Percentiles rank a stretch among this genome's conserved stretches.
Evolutionary conservation across 2,888 invertebrate genomes (phyloP).

Genomic region (Acrocyrtus sp.): DNA sequence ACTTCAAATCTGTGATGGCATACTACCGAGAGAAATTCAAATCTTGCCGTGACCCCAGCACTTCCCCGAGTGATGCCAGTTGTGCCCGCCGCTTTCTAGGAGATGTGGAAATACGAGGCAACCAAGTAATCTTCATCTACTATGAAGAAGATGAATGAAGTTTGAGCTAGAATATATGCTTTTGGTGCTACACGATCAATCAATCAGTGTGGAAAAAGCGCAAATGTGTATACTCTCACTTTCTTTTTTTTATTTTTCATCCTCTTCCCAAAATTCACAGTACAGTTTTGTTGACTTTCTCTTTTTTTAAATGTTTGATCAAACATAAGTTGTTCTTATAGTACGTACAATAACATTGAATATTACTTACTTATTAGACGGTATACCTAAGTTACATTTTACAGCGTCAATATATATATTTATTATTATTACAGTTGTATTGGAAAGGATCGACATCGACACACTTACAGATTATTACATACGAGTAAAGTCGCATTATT

Average conservation of each 20-base stretch:
- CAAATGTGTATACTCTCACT: not conserved
- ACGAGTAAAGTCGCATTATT: too few relatives aligned
- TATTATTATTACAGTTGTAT: too few relatives aligned
- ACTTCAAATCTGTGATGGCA: constrained; percentile 41
- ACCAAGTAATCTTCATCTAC: constrained; percentile 42
- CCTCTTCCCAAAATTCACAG: not conserved
- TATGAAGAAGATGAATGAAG: constrained; percentile 43
- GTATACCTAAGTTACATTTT: too few relatives aligned
- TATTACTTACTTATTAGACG: too few relatives aligned
- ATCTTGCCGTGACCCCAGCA: constrained; percentile 22
- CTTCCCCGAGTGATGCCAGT: not conserved
- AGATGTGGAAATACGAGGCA: constrained; percentile 39
- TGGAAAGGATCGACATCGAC: too few relatives aligned
- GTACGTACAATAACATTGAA: not conserved
- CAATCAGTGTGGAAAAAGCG: not conserved
- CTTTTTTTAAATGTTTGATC: constrained; percentile 1
- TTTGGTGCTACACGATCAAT: not conserved
- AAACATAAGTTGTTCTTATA: not conserved
- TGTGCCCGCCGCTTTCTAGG: constrained; percentile 31
- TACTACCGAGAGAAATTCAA: constrained; percentile 40
- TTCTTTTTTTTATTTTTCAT: not conserved
- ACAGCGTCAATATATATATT: too few relatives aligned
- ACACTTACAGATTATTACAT: too few relatives aligned
- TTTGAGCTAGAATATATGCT: not conserved
- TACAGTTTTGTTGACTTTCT: constrained; percentile 1